Evolutionary conservation across 2,888 invertebrate species (phyloP), one percentile per base, ranked within the genome.

Genomic region (Latheticus oryzae): DNA sequence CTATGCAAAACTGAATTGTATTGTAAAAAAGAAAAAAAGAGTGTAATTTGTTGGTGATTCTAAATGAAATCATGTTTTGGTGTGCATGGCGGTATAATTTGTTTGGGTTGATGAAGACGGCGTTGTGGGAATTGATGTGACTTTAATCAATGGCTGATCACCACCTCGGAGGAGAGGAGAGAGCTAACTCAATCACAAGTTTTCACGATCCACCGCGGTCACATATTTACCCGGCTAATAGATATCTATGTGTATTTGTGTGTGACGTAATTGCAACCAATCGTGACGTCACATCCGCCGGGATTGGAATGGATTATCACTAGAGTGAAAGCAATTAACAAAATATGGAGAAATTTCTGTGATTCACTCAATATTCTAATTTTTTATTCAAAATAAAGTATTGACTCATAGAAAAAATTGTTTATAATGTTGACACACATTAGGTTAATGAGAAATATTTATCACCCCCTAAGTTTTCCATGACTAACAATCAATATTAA

Each of bases 241-340:
- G 76, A 77, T 76, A 77, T 76, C 73, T 76, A 76, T 74, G 75
- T 71, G 68, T 72, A 72, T 75, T 74, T 74, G 75, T 75, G 66
- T 67, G 68, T 69, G 70, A 68, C 66, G 68, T 69, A 68, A 70
- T 70, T 69, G 66, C 61, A 51, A 45, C 48, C 56, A 59, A 63
- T 64, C 66, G 68, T 70, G 71, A 70, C 67, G 71, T 71, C 68
- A 66, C 68, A 64, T 64, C 56, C 63, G 24, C 56, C 51, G 35
- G 35, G 48, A 35, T 26, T n/a, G n/a, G n/a, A n/a, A n/a, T n/a
- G n/a, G n/a, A n/a, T n/a, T n/a, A n/a, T n/a, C n/a, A n/a, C n/a
- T n/a, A n/a, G n/a, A n/a, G n/a, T n/a, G n/a, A n/a, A n/a, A n/a
- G n/a, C n/a, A n/a, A n/a, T n/a, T n/a, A n/a, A n/a, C n/a, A n/a